phyloP scores from a whole-genome alignment of 2,888 invertebrate genomes.

The Merodon equestris region DNA sequence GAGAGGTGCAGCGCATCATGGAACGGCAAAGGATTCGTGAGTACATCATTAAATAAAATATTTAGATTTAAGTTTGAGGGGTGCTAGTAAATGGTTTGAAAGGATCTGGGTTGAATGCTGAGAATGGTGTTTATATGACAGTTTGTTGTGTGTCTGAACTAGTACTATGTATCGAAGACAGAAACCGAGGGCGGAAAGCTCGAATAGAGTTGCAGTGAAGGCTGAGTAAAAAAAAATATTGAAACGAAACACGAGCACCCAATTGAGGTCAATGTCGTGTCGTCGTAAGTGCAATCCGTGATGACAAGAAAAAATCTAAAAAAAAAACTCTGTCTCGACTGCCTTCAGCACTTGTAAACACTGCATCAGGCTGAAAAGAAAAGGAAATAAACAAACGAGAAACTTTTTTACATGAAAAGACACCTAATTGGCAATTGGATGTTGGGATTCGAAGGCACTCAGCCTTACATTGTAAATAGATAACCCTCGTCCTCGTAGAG shows the following conservation, averaged over 20 bases:
- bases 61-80: background rate
- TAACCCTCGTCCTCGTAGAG: background rate
- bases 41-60: constrained; percentile 14
- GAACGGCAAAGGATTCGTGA: constrained; percentile 70
- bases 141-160: background rate
- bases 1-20: constrained; percentile 84
- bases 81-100: constrained; percentile 15
- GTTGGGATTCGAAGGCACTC: constrained; percentile 49
- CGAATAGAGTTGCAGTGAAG: background rate
- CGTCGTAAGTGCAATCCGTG: constrained; percentile 38
- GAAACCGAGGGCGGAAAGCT: background rate
- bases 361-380: no score
- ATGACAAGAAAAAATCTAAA: constrained; percentile 16
- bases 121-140: background rate
- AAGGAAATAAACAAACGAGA: constrained; percentile 43
- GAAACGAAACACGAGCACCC: constrained; percentile 43
- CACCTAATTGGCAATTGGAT: constrained; percentile 56
- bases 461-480: constrained; percentile 21
- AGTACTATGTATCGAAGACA: background rate
- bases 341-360: constrained; percentile 26
- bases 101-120: background rate
- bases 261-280: constrained; percentile 56
- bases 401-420: constrained; percentile 56
- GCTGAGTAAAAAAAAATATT: background rate
- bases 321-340: constrained; percentile 42